phyloP scores from a whole-genome alignment of 2,113 vertebrate species.

The Marcusenius ussheri region DNA sequence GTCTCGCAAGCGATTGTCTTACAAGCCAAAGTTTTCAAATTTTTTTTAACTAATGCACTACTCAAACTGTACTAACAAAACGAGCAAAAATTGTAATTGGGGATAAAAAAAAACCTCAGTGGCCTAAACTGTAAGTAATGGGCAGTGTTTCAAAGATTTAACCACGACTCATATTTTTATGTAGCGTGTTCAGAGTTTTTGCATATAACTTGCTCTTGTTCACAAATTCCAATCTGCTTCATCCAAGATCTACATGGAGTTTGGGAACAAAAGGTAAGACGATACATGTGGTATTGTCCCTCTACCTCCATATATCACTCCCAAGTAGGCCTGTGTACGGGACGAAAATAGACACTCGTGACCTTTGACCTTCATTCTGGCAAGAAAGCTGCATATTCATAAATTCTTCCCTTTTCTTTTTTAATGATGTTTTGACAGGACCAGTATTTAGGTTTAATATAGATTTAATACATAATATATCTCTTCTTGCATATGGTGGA shows the following conservation, averaged over 20 bases:
- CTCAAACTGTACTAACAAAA: neutral
- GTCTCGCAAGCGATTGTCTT: neutral
- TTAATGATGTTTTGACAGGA: neutral
- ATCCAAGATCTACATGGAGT: neutral
- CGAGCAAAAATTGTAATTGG: neutral
- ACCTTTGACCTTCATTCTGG: neutral
- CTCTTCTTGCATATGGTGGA: neutral
- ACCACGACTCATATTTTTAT: neutral
- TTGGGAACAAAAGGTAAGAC: neutral
- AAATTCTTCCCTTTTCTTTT: neutral
- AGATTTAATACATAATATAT: slow-evolving; percentile 3
- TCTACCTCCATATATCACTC: neutral
- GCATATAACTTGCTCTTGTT: neutral
- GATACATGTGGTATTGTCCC: neutral
- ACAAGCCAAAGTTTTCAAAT: neutral
- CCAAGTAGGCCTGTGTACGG: neutral
- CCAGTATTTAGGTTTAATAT: neutral
- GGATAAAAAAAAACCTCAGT: neutral
- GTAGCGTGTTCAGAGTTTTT: neutral
- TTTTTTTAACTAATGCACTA: neutral
- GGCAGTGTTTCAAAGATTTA: neutral
- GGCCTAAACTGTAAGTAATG: neutral
- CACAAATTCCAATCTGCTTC: neutral
- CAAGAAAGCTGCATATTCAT: neutral
- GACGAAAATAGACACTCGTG: neutral